phyloP scores from a whole-genome alignment of 1,140 invertebrate species.

The Drosophila funebris region DNA sequence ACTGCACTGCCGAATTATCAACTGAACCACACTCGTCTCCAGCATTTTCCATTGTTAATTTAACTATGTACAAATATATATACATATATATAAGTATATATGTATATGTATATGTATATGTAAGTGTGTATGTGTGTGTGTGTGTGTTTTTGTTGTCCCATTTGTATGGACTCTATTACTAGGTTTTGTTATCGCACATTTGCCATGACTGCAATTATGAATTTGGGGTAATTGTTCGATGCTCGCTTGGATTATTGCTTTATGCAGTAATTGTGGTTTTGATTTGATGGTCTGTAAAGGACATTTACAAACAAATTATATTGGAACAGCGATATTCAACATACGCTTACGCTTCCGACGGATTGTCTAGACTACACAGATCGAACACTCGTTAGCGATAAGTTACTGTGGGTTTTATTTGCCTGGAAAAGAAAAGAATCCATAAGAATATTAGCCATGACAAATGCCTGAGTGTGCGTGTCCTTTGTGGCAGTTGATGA shows the following conservation, averaged over 20 bases:
- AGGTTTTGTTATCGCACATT: slow-evolving; percentile 39
- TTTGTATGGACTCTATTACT: slow-evolving; percentile 31
- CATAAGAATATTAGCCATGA: neutral
- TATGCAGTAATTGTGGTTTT: slow-evolving; percentile 16
- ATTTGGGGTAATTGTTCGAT: slow-evolving; percentile 71
- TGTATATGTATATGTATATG: neutral
- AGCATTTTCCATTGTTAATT: neutral
- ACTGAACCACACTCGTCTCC: neutral
- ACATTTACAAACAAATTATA: neutral
- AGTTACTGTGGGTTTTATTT: neutral
- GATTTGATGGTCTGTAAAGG: slow-evolving; percentile 35
- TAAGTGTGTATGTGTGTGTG: slow-evolving; percentile 15
- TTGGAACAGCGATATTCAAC: neutral
- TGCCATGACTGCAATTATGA: slow-evolving; percentile 66
- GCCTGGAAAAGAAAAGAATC: neutral
- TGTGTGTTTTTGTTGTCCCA: slow-evolving; percentile 53
- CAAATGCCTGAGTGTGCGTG: neutral
- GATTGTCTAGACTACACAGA: neutral
- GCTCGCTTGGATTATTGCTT: slow-evolving; percentile 35
- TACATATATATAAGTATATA: slow-evolving; percentile 19
- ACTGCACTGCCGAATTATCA: slow-evolving; percentile 12
- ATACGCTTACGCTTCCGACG: neutral
- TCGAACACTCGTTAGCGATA: neutral
- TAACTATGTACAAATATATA: neutral
- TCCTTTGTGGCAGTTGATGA: slow-evolving; percentile 15